These are phyloP conservation scores for Linnaemya tessellans DNA, from an alignment of 2,888 invertebrate species.

Conservation along the genomic window DNA sequence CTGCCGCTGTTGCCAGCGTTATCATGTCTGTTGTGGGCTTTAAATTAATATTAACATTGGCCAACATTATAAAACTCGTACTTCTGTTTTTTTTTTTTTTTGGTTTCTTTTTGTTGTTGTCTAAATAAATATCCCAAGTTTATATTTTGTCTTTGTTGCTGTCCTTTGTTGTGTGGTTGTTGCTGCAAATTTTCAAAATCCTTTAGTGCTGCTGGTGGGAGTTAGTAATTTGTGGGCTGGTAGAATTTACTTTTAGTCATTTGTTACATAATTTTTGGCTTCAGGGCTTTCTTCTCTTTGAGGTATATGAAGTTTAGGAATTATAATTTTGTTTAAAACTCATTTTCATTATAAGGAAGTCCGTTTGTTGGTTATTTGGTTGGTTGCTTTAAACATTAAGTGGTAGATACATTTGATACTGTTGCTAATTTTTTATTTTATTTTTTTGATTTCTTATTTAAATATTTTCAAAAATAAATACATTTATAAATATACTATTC, in stretches of 20 bases:
- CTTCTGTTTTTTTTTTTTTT: not conserved
- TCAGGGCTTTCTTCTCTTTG: slow-evolving; percentile 31
- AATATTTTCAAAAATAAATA: slow-evolving; percentile 46
- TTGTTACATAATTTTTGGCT: slow-evolving; percentile 5
- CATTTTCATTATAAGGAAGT: slow-evolving; percentile 37
- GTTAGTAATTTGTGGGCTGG: not conserved
- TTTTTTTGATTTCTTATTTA: slow-evolving; percentile 17
- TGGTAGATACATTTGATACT: not conserved
- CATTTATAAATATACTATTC: slow-evolving; percentile 39
- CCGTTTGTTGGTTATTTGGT: slow-evolving; percentile 13
- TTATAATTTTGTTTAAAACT: slow-evolving; percentile 43
- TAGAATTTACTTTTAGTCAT: slow-evolving; percentile 11
- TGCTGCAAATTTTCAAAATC: not conserved
- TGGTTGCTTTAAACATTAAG: not conserved
- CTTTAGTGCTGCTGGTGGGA: slow-evolving; percentile 26
- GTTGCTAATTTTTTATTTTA: slow-evolving; percentile 18
- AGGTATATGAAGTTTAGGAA: slow-evolving; percentile 69
- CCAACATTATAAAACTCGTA: slow-evolving; percentile 48
- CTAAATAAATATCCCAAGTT: not conserved
- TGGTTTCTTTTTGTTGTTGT: not conserved
- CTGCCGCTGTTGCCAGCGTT: slow-evolving; percentile 53
- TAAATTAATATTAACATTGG: slow-evolving; percentile 65
- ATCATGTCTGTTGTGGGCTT: slow-evolving; percentile 61
- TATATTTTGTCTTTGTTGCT: slow-evolving; percentile 1
- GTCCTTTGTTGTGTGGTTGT: not conserved